Base-by-base conservation (phyloP, 2,113 vertebrate species). In the Vombatus ursinus region DNA sequence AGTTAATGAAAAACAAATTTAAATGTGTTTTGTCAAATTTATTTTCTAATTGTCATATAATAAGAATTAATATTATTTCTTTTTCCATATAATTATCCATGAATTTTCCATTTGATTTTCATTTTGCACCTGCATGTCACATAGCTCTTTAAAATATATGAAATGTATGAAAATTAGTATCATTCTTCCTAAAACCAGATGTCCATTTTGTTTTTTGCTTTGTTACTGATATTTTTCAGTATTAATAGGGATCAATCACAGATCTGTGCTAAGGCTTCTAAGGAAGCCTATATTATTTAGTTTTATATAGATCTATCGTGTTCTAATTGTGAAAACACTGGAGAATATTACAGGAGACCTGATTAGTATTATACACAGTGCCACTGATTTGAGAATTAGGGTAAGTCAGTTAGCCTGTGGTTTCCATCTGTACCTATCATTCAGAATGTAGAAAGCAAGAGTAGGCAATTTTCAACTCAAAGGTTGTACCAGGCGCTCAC, bases 31-130 rank as follows among this genome's bases (percentile, higher is more conserved):
- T 96, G 91, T 4, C n/a, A 94, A 61, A 93, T 51, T 16, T 1
- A 2, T 94, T 95, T 77, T 68, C 16, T 93, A 93, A 50, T 92
- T 96, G 95, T 96, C 90, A 47, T 47, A 94, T 91, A 3, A 50
- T 24, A 23, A 53, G 31, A 61, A 31, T 61, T 61, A 31, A 61
- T 26, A 61, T 61, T 89, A 90, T 0, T 91, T 50, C 89, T 92
- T 93, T 93, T 92, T 95, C 26, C 84, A 52, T 28, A 89, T 90
- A 94, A 91, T 93, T 68, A 89, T 92, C 51, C 49, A 68, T 54
- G 47, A 92, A 8, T n/a, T 0, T 92, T 93, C 49, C 25, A 92
- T 47, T 96, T 95, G 94, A 14, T 90, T 95, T 91, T 54, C 23
- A 24, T 95, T 77, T 52, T 28, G 49, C 3, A 94, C 0, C 22